These are phyloP conservation scores for Idaea biselata DNA, from an alignment of 2,888 invertebrate species.

Conservation along the genomic window DNA sequence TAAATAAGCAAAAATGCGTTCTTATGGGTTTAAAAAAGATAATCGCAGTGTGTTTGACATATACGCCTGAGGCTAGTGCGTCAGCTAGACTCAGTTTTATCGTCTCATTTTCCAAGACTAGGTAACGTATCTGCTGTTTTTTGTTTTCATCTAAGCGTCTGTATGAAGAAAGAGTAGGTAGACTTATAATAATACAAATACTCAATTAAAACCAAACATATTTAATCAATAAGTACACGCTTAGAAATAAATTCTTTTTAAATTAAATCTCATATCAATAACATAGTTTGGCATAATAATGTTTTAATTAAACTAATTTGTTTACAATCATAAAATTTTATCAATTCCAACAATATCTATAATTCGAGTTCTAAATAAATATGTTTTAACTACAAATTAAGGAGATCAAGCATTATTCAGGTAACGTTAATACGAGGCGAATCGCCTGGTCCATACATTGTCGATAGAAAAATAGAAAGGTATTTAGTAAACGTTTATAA, in stretches of 20 bases:
- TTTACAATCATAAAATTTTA: conserved; percentile 43
- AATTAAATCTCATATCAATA: conserved; percentile 70
- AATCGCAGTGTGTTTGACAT: too few relatives aligned
- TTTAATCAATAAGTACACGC: conserved; percentile 48
- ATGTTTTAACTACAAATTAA: conserved; percentile 61
- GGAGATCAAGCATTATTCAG: conserved; percentile 77
- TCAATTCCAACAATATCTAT: conserved; percentile 48
- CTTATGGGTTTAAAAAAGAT: too few relatives aligned
- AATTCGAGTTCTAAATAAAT: conserved; percentile 57
- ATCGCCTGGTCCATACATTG: conserved; percentile 17
- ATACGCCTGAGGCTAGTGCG: too few relatives aligned
- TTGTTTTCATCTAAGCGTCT: too few relatives aligned
- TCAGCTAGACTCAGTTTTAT: too few relatives aligned
- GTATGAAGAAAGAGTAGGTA: too few relatives aligned
- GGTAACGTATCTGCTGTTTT: too few relatives aligned
- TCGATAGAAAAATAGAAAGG: conserved; percentile 24
- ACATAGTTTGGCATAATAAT: conserved; percentile 65
- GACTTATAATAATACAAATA: neutral
- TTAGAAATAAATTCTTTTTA: conserved; percentile 45
- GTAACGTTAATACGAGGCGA: conserved; percentile 50
- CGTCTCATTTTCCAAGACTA: too few relatives aligned
- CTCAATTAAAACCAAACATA: conserved; percentile 22
- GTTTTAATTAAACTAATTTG: conserved; percentile 35
- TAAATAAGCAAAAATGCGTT: too few relatives aligned
- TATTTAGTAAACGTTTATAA: conserved; percentile 24